These are phyloP conservation scores for Gymnothorax javanicus DNA, from an alignment of 2,797 vertebrate species.

Conservation along the genomic window DNA sequence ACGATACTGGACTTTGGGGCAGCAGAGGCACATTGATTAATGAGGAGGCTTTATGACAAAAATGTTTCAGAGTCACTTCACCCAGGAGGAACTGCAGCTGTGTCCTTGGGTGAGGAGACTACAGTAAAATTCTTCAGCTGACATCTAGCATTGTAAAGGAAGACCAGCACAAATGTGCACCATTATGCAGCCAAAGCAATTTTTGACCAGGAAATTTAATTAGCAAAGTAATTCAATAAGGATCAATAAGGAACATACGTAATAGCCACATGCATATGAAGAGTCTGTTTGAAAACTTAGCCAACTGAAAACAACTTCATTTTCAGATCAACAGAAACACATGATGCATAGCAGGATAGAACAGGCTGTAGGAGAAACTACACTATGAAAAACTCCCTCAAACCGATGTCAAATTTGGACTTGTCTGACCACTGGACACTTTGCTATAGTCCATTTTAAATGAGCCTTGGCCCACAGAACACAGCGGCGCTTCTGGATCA, in stretches of 20 bases:
- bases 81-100: background rate
- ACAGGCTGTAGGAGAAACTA: background rate
- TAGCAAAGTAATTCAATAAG: background rate
- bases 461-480: too few relatives aligned
- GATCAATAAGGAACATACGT: background rate
- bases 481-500: too few relatives aligned
- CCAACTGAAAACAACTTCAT: background rate
- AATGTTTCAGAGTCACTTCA: background rate
- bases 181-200: background rate
- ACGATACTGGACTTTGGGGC: background rate
- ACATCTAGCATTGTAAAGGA: background rate
- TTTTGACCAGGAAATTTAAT: background rate
- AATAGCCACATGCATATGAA: background rate
- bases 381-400: background rate
- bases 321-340: background rate
- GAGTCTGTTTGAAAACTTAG: background rate
- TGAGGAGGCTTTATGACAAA: background rate
- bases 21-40: background rate
- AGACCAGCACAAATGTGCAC: background rate
- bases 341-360: background rate
- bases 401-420: too few relatives aligned
- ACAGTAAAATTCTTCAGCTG: background rate
- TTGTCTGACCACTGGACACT: too few relatives aligned
- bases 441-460: too few relatives aligned
- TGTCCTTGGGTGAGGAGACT: background rate